Conservation (phyloP, 92 coral and sea anemone species). For the Diadumene lineata region DNA sequence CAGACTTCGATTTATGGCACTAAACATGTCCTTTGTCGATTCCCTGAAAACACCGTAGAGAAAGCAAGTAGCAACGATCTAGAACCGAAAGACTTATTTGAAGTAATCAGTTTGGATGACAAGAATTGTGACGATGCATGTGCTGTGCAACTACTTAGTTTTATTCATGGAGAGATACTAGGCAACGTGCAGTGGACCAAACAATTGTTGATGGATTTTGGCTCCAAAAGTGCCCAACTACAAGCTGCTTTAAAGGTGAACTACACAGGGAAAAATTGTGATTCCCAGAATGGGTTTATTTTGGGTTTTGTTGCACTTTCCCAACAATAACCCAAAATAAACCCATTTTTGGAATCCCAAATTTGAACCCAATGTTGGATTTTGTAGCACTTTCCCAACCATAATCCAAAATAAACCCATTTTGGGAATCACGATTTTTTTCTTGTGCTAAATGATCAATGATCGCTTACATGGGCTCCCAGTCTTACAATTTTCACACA, state of each 20-base stretch:
- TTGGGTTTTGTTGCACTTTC: no score
- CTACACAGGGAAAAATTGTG: no score
- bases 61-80: background rate
- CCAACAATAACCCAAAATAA: no score
- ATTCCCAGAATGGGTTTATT: no score
- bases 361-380: no score
- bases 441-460: no score
- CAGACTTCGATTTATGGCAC: constrained; percentile 8
- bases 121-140: background rate
- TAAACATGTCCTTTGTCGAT: constrained; percentile 1
- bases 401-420: no score
- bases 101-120: background rate
- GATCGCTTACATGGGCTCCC: no score
- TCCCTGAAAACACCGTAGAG: background rate
- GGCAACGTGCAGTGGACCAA: constrained; percentile 14
- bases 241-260: constrained; percentile 17
- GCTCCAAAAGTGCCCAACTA: background rate
- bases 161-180: constrained; percentile 1
- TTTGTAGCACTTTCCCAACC: no score
- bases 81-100: background rate
- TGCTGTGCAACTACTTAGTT: background rate
- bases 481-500: no score
- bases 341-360: no score
- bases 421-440: no score
- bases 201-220: constrained; percentile 8